Base-by-base conservation (phyloP, 2,797 vertebrate genomes). In the Parambassis ranga region DNA sequence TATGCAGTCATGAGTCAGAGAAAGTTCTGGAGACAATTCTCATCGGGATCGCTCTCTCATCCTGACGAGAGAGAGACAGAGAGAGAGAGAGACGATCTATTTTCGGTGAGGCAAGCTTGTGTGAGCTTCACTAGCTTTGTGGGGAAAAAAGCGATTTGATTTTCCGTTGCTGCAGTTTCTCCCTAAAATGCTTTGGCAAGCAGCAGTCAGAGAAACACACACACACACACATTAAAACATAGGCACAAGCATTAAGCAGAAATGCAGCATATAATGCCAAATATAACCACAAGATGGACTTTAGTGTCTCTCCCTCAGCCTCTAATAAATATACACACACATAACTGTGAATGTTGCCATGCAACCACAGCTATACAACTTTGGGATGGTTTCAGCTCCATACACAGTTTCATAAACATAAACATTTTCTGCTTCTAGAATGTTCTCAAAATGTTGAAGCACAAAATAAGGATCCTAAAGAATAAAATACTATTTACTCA, bases 101-200 rank as follows among this genome's bases (percentile, higher is more conserved):
- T 90, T 84, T 75, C 60, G 82, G 77, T 73, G 64, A 80, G 70
- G 38, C 49, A 31, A 71, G 83, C 68, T 73, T 56, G 75, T 81
- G 67, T 67, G 66, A 64, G 71, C 78, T 63, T 75, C 41, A 19
- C 57, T 79, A 52, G 62, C 71, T 67, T 58, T 65, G 71, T 70
- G 79, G 65, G 66, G 57, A 42, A 46, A 26, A 16, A 73, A 84
- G 65, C 65, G 72, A 83, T 87, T 85, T 78, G 49, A 83, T 78
- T 85, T 87, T 68, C 63, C 32, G 64, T 71, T 66, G 41, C 59
- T 53, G n/a, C 32, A 46, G 28, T 36, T 58, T 67, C 51, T 22
- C 43, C 19, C 30, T 44, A 64, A 71, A 77, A 79, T 38, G 57
- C 58, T 67, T 38, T 48, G 44, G 41, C 58, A 64, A 70, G 78